These are phyloP conservation scores for Cremastobaeus sp. DNA, from an alignment of 2,888 invertebrate genomes.

Conservation along the genomic window DNA sequence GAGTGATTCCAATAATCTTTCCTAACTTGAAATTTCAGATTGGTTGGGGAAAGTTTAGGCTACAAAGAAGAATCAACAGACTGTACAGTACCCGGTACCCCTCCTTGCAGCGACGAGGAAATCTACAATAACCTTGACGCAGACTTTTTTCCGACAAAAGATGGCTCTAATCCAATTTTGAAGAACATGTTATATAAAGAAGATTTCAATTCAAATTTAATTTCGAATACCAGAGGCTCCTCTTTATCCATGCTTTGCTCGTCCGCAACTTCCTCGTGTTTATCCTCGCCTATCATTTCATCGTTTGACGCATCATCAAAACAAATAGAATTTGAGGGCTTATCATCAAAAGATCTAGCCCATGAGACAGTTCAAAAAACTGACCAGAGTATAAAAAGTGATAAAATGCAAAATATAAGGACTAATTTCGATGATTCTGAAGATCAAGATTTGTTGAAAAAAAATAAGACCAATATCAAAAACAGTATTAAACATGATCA, in stretches of 20 bases:
- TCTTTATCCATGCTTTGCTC: constrained; percentile 49
- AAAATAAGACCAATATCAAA: constrained; percentile 70
- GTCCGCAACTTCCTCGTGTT: constrained; percentile 54
- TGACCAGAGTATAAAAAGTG: no score
- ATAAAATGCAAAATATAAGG: no score
- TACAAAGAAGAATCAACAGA: constrained; percentile 77
- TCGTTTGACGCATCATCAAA: no score
- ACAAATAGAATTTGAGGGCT: no score
- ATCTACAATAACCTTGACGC: constrained; percentile 76
- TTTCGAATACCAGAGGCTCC: no score
- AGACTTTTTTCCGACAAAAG: constrained; percentile 75
- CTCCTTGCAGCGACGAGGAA: constrained; percentile 76
- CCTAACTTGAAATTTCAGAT: no score
- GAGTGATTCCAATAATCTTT: no score
- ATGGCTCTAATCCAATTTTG: constrained; percentile 72
- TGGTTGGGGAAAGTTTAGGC: constrained; percentile 75
- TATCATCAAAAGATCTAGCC: constrained; percentile 78
- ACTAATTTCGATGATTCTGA: no score
- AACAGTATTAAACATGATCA: constrained; percentile 80
- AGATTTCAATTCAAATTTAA: background rate
- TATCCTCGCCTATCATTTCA: no score
- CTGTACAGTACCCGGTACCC: constrained; percentile 76
- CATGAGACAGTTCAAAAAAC: no score
- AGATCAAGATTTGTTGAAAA: constrained; percentile 61
- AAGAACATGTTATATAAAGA: constrained; percentile 67